Percentiles rank a stretch among this genome's conserved stretches.
Evolutionary conservation across 1,140 invertebrate genomes (phyloP).

Genomic region (Ips typographus): DNA sequence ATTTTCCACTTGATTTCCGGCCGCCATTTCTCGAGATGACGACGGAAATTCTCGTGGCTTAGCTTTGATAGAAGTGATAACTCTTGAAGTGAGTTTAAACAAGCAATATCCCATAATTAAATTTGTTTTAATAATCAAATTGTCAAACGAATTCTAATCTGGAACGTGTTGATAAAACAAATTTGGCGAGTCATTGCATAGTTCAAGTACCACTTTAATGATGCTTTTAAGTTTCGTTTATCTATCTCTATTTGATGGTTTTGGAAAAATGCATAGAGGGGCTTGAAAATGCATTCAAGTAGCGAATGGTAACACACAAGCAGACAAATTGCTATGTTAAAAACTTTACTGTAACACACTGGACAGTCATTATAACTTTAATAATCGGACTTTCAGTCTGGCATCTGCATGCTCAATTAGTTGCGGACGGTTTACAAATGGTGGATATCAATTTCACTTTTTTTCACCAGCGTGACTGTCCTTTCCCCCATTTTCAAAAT

Average conservation of each 20-base stretch:
- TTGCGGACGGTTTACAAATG: background rate
- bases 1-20: conserved; percentile 27
- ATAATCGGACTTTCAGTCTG: conserved; percentile 6
- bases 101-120: too few relatives aligned
- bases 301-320: background rate
- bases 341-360: conserved; percentile 11
- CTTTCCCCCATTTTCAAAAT: conserved; percentile 5
- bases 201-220: too few relatives aligned
- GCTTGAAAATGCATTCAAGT: too few relatives aligned
- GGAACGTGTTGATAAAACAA: too few relatives aligned
- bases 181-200: too few relatives aligned
- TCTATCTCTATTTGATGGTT: too few relatives aligned
- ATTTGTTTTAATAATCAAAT: too few relatives aligned
- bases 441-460: background rate
- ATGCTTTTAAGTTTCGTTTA: too few relatives aligned
- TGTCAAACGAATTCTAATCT: too few relatives aligned
- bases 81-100: background rate
- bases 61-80: conserved; percentile 1
- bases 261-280: too few relatives aligned
- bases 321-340: conserved; percentile 14
- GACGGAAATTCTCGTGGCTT: conserved; percentile 24
- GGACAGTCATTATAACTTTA: conserved; percentile 18
- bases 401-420: conserved; percentile 13
- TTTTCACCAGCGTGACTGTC: background rate
- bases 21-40: conserved; percentile 26